A percentile compares a stretch with the other conserved stretches of the same genome.
Evolutionary conservation across 2,113 vertebrate species (phyloP).

Genomic region (Sylvietta virens): DNA sequence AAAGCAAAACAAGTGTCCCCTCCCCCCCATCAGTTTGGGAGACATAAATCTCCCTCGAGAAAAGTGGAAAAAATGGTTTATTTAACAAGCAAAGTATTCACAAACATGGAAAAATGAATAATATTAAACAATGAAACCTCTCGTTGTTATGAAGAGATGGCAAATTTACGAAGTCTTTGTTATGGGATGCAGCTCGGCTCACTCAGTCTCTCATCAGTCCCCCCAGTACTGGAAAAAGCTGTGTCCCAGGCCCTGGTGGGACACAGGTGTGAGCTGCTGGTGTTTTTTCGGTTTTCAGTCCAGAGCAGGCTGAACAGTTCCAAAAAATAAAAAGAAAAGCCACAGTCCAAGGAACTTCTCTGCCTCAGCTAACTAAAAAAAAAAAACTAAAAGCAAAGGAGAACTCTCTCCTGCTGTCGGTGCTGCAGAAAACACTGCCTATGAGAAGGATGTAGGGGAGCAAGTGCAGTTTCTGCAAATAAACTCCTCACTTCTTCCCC

Average conservation of each 20-base stretch:
- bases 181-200: accelerated
- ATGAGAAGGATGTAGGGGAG: background rate
- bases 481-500: background rate
- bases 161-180: background rate
- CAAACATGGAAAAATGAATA: background rate
- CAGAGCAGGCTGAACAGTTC: too few relatives aligned
- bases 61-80: background rate
- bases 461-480: background rate
- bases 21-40: background rate
- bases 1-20: background rate
- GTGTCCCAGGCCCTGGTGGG: background rate
- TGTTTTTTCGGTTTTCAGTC: background rate
- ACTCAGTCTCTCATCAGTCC: too few relatives aligned
- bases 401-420: too few relatives aligned
- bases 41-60: background rate
- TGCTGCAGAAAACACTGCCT: too few relatives aligned
- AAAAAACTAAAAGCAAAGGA: background rate
- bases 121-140: background rate
- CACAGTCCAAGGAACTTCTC: background rate
- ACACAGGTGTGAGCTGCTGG: background rate
- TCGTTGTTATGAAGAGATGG: background rate
- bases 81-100: background rate
- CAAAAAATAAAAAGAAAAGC: background rate
- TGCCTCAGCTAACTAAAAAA: too few relatives aligned
- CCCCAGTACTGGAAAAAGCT: background rate